These are phyloP conservation scores for Amphipyra tragopoginis DNA, from an alignment of 2,888 invertebrate genomes.

Conservation along the genomic window DNA sequence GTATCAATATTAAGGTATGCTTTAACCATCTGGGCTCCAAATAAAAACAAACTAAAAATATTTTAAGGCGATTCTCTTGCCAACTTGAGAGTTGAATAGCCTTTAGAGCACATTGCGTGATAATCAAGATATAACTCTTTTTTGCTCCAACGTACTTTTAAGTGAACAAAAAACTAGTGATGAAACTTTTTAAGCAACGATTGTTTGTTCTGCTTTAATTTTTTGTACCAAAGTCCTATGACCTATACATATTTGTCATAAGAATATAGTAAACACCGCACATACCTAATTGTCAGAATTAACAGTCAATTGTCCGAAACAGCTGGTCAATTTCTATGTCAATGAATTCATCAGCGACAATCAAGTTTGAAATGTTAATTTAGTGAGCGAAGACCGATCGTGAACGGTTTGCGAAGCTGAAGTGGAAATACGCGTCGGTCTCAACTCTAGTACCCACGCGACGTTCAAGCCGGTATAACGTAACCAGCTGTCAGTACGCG, in stretches of 20 bases:
- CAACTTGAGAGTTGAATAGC: conserved; percentile 40
- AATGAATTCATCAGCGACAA: conserved; percentile 74
- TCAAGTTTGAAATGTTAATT: conserved; percentile 59
- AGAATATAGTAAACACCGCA: background rate
- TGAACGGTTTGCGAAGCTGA: conserved; percentile 52
- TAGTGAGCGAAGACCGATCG: conserved; percentile 39
- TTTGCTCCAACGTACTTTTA: conserved; percentile 22
- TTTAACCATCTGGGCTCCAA: too few relatives aligned
- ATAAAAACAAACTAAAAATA: too few relatives aligned
- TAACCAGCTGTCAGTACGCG: conserved; percentile 61
- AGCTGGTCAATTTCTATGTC: conserved; percentile 72
- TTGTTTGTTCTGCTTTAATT: background rate
- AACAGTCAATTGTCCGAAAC: conserved; percentile 59
- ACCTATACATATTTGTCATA: background rate
- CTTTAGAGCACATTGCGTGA: conserved; percentile 34
- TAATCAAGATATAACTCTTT: conserved; percentile 30
- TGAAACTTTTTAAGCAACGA: background rate
- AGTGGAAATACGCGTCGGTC: conserved; percentile 53
- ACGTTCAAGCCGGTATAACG: conserved; percentile 73
- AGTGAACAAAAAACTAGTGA: conserved; percentile 20
- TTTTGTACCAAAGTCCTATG: too few relatives aligned
- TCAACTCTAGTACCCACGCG: conserved; percentile 69
- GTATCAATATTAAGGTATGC: too few relatives aligned
- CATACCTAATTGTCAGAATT: conserved; percentile 22
- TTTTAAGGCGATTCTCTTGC: conserved; percentile 6